Conservation (phyloP, 2,888 invertebrate genomes). For the Cosmia trapezina region DNA sequence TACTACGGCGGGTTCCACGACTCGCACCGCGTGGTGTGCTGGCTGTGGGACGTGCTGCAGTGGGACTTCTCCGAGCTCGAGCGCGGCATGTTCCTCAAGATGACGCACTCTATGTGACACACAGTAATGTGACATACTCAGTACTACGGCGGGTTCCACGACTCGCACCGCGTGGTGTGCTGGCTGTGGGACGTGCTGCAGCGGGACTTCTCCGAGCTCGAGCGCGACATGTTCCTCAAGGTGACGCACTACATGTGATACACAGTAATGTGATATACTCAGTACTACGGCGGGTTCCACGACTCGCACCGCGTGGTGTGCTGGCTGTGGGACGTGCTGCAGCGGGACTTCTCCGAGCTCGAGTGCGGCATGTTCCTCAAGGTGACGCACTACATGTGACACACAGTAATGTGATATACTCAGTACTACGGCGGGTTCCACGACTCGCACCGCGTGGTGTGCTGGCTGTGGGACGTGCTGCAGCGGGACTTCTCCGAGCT, state of each 20-base stretch:
- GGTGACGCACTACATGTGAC: too few species aligned
- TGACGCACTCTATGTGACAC: constrained; percentile 69
- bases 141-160: constrained; percentile 99
- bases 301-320: too few species aligned
- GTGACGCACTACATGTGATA: constrained; percentile 79
- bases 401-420: constrained; percentile 91
- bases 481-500: too few species aligned
- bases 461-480: too few species aligned
- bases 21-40: constrained; percentile 98
- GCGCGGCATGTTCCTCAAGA: constrained; percentile 99
- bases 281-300: too few species aligned
- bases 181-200: constrained; percentile 99
- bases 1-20: constrained; percentile 99
- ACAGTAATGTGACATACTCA: constrained; percentile 93
- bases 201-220: constrained; percentile 97
- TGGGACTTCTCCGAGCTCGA: too few species aligned
- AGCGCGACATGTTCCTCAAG: constrained; percentile 98
- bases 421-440: constrained; percentile 99
- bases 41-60: constrained; percentile 99
- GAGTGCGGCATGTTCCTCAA: too few species aligned
- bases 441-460: constrained; percentile 82
- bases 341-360: too few species aligned
- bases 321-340: too few species aligned
- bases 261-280: too few species aligned
- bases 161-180: constrained; percentile 98